Percentiles rank a stretch among this genome's conserved stretches.
phyloP scores from a whole-genome alignment of 2,797 vertebrate species.

The Trematomus bernacchii region DNA sequence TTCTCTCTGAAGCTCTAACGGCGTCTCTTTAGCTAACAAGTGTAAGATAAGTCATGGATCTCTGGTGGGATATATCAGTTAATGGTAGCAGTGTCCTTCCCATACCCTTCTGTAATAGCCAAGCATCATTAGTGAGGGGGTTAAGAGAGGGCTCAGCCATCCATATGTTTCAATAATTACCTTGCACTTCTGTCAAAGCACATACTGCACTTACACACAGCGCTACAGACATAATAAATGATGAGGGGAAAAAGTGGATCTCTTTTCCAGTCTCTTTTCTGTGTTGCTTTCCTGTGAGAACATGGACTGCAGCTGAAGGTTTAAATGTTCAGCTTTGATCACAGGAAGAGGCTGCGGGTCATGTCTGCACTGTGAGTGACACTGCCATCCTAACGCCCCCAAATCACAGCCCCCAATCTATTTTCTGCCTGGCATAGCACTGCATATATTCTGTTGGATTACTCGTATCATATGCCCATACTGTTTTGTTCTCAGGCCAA shows the following conservation, averaged over 20 bases:
- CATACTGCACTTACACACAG: slow-evolving; percentile 32
- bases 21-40: slow-evolving; percentile 47
- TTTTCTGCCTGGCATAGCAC: slow-evolving; percentile 92
- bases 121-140: slow-evolving; percentile 80
- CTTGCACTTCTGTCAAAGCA: slow-evolving; percentile 68
- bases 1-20: neutral
- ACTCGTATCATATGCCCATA: slow-evolving; percentile 82
- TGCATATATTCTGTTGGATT: slow-evolving; percentile 90
- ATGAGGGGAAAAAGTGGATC: slow-evolving; percentile 9
- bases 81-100: slow-evolving; percentile 76
- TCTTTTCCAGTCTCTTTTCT: slow-evolving; percentile 4
- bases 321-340: slow-evolving; percentile 56
- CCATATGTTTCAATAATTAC: slow-evolving; percentile 84
- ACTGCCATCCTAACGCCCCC: slow-evolving; percentile 70
- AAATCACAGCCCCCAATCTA: slow-evolving; percentile 83
- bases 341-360: slow-evolving; percentile 49
- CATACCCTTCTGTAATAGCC: slow-evolving; percentile 76
- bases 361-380: slow-evolving; percentile 81
- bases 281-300: slow-evolving; percentile 13
- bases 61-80: slow-evolving; percentile 72
- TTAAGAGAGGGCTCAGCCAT: slow-evolving; percentile 72
- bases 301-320: slow-evolving; percentile 32
- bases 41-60: slow-evolving; percentile 56
- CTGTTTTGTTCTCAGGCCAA: slow-evolving; percentile 59
- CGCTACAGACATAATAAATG: slow-evolving; percentile 26